Evolutionary conservation across 2,113 vertebrate genomes (phyloP).

Genomic region (Regulus satrapa): DNA sequence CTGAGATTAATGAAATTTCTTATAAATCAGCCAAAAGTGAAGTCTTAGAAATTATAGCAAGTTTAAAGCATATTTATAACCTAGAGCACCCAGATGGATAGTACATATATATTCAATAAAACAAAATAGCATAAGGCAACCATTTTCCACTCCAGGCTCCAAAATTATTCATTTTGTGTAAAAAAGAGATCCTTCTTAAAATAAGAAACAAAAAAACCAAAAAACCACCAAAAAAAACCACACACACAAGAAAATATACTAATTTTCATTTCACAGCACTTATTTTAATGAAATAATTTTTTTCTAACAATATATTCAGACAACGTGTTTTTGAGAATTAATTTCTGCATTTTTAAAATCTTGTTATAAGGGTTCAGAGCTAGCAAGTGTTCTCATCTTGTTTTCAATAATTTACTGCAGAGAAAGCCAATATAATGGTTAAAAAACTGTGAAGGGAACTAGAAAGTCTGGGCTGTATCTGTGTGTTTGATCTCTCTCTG

Average conservation of each 20-base stretch:
- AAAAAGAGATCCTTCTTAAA: not conserved
- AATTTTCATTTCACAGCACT: constrained; percentile 39
- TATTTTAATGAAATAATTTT: constrained; percentile 34
- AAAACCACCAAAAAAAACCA: no score
- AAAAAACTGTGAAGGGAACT: not conserved
- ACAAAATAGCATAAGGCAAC: constrained; percentile 46
- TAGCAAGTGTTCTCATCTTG: not conserved
- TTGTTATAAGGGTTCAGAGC: not conserved
- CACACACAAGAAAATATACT: not conserved
- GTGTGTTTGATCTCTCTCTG: not conserved
- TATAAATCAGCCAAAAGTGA: constrained; percentile 67
- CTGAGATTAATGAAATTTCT: constrained; percentile 67
- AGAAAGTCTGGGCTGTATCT: not conserved
- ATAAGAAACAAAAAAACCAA: not conserved
- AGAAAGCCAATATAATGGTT: not conserved
- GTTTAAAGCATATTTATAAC: constrained; percentile 66
- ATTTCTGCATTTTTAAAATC: not conserved
- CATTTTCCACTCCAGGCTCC: constrained; percentile 24
- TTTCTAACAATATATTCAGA: constrained; percentile 24
- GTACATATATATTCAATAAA: constrained; percentile 27
- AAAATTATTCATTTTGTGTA: constrained; percentile 34
- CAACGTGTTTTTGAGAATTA: constrained; percentile 41
- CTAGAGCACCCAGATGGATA: constrained; percentile 24
- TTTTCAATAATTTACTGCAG: not conserved
- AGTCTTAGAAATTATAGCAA: constrained; percentile 59